Percentiles rank a stretch among this genome's conserved stretches.
These are phyloP conservation scores for Apeltes quadracus DNA, from an alignment of 2,113 vertebrate genomes.

Conservation along the genomic window DNA sequence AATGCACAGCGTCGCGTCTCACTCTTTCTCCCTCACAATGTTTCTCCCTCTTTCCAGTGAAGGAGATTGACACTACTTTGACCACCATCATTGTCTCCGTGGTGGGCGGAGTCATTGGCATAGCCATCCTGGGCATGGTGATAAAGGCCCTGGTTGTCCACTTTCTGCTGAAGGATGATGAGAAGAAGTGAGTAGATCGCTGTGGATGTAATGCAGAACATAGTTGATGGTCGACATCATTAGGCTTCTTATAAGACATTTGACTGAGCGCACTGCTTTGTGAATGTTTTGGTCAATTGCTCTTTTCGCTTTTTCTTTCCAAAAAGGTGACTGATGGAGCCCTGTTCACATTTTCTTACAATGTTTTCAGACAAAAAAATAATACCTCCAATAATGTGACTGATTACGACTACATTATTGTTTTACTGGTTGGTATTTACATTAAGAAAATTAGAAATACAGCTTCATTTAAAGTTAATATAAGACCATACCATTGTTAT, in stretches of 20 bases:
- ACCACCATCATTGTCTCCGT: conserved; percentile 87
- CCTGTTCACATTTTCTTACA: not conserved
- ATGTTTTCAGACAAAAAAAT: not conserved
- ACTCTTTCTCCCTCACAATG: not conserved
- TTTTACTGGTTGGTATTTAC: not conserved
- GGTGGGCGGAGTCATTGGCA: conserved; percentile 89
- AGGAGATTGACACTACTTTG: conserved; percentile 89
- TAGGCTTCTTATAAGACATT: not conserved
- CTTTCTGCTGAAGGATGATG: conserved; percentile 86
- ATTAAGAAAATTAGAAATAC: not conserved
- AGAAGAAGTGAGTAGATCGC: conserved; percentile 90
- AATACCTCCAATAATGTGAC: not conserved
- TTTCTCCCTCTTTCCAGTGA: conserved; percentile 80
- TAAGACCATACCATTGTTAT: not conserved
- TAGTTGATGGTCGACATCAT: not conserved
- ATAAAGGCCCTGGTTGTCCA: conserved; percentile 88
- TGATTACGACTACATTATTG: not conserved
- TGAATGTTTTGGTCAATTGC: not conserved
- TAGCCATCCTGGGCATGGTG: conserved; percentile 88
- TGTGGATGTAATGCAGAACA: not conserved
- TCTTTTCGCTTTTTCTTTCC: not conserved
- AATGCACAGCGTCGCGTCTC: not conserved
- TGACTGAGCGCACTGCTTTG: not conserved
- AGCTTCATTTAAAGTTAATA: not conserved
- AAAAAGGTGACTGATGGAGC: too few relatives aligned